Evolutionary conservation across 2,113 vertebrate genomes (phyloP), one percentile per base, ranked within the genome.

Genomic region (Larimichthys polyactis): DNA sequence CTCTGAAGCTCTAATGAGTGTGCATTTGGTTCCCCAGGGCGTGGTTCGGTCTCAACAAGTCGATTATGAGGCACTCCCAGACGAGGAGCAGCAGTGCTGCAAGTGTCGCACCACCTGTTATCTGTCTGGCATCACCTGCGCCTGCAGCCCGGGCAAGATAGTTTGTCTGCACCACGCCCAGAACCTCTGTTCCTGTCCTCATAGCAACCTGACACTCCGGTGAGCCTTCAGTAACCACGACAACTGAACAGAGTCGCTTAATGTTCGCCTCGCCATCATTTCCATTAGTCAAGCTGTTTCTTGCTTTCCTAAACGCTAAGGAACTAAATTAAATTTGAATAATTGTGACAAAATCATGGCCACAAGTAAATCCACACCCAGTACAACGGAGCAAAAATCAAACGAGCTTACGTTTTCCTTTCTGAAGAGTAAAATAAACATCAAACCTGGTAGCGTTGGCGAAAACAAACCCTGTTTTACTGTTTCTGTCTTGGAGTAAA

Each of bases 31-130:
- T 87, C 87, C 91, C 60, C 89, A 99, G 98, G 97, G 98, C 15
- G 95, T 99, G 83, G 95, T 95, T 36, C 95, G 96, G 54, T 96
- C 94, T 0, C 96, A 94, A 88, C 94, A 95, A 82, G 95, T 97
- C 83, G 95, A 97, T 10, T 98, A 97, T 81, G 98, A 99, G 75
- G 84, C 96, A 52, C 93, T 98, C 74, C 97, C 97, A 52, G 98
- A 99, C 5, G 98, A 99, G 65, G 97, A 97, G 83, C 96, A 98
- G 10, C 98, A 99, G 91, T 99, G 98, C 91, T 82, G 93, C 63
- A 97, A 96, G 90, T 99, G 98, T 93, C 96, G 97, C 91, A 99
- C 98, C 82, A 99, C 98, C 52, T 99, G 98, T 89, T 99, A 97
- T 93, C 97, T 99, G 96, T 99, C 98, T 91, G 97, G 97, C 52